Evolutionary conservation across 2,888 invertebrate species (phyloP), one percentile per base, ranked within the genome.

Genomic region (Pogonocherus hispidulus): DNA sequence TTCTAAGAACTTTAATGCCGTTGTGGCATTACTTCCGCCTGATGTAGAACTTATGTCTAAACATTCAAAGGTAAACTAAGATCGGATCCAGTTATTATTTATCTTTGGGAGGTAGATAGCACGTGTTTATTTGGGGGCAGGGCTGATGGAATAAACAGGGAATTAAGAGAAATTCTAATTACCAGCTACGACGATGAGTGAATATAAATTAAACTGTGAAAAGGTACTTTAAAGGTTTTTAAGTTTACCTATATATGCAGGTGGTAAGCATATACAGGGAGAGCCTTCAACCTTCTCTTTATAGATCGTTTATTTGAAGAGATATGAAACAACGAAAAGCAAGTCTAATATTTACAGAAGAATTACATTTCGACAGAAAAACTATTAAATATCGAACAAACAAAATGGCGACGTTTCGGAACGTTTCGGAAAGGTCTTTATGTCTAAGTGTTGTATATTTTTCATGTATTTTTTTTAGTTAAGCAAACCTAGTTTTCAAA

Each of bases 21-120:
- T 19, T 47, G 59, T 46, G 59, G 59, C 46, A 59, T 22, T 23
- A 59, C 59, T 60, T 60, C 60, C 60, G 60, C 27, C 27, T 46
- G 44, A 60, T 60, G 20, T 60, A 47, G 19, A 60, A 44, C 9
- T 22, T 18, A 16, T 27, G 23, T n/a, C 60, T 47, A 60, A 46
- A 60, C 47, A 60, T 35, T 47, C 23, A 37, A 57, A 44, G 57
- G 57, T 57, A 46, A 27, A 23, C 18, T 46, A 0, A 22, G 46
- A 44, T 46, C 44, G 11, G 37, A 23, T 46, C 46, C 57, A 57
- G 57, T 57, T 57, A 57, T 46, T 57, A 57, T 57, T 57, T 57
- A 46, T 44, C 56, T 57, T 57, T 57, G 57, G 22, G 44, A 57
- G 57, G 44, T 57, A 57, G 37, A 44, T 35, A 20, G 27, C 22